Percentiles rank a stretch among this genome's conserved stretches.
Evolutionary conservation across 1,140 invertebrate genomes (phyloP).

Genomic region (Drosophila baimaii): DNA sequence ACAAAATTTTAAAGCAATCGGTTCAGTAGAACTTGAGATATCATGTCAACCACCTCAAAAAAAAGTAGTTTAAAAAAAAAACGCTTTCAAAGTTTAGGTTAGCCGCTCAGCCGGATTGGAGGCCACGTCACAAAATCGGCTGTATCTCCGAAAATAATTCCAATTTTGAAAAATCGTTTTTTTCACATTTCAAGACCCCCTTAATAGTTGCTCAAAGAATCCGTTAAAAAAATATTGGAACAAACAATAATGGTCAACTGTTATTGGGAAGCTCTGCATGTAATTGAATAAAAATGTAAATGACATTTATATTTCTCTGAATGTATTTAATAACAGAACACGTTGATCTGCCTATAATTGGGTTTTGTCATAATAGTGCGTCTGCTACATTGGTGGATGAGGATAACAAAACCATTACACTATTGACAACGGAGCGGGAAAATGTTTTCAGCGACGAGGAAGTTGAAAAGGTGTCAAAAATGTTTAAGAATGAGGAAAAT

Average conservation of each 20-base stretch:
- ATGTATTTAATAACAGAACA: conserved; percentile 41
- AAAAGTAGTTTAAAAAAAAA: too few species aligned
- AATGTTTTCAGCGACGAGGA: conserved; percentile 92
- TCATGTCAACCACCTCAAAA: too few species aligned
- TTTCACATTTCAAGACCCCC: too few species aligned
- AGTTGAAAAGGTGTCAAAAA: conserved; percentile 86
- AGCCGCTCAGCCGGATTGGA: too few species aligned
- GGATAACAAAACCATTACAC: conserved; percentile 50
- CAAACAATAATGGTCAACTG: neutral
- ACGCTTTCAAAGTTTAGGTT: too few species aligned
- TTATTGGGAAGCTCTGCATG: neutral
- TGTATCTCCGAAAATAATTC: too few species aligned
- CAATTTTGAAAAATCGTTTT: too few species aligned
- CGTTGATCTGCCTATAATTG: conserved; percentile 36
- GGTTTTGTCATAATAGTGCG: conserved; percentile 30
- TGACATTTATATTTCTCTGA: neutral
- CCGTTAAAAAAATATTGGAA: neutral
- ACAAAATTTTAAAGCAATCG: too few species aligned
- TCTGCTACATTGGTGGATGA: conserved; percentile 58
- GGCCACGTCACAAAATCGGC: too few species aligned
- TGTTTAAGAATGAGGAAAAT: conserved; percentile 86
- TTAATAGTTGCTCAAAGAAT: neutral
- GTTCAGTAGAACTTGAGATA: too few species aligned
- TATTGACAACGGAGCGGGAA: conserved; percentile 63
- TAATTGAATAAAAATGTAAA: neutral